Evolutionary conservation across 2,888 invertebrate genomes (phyloP).

Genomic region (Adelognathus sp.): DNA sequence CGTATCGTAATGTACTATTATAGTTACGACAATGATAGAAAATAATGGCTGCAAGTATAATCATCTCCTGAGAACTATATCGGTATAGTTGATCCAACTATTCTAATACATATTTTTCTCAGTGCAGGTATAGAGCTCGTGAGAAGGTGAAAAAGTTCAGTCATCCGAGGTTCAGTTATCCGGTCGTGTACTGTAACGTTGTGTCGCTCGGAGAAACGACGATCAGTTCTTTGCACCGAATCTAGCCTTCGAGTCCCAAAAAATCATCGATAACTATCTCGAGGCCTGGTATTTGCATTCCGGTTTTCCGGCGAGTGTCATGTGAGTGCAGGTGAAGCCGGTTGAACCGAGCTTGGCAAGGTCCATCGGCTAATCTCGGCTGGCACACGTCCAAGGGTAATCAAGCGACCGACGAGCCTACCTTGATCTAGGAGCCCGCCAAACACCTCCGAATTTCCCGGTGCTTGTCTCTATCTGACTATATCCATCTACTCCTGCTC

Average conservation of each 20-base stretch:
- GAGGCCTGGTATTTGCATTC: not conserved
- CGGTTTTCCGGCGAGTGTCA: not conserved
- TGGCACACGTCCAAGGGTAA: constrained; percentile 66
- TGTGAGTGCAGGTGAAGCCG: not conserved
- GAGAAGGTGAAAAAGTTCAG: no score
- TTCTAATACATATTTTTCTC: no score
- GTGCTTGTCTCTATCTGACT: not conserved
- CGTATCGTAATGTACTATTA: no score
- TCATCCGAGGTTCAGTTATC: no score
- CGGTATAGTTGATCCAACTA: no score
- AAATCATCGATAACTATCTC: constrained; percentile 19
- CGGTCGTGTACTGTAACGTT: not conserved
- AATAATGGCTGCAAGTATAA: no score
- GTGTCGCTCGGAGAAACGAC: constrained; percentile 11
- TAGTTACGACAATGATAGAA: no score
- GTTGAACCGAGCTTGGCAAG: constrained; percentile 31
- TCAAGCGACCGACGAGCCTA: constrained; percentile 47
- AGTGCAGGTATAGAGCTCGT: no score
- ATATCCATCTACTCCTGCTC: not conserved
- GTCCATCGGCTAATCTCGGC: constrained; percentile 65
- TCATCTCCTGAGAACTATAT: no score
- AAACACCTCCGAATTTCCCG: constrained; percentile 44
- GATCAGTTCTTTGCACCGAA: constrained; percentile 30
- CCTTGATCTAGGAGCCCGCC: constrained; percentile 49
- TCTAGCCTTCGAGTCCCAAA: not conserved